Base-by-base conservation (phyloP, 2,113 vertebrate species). In the Phaethon lepturus region DNA sequence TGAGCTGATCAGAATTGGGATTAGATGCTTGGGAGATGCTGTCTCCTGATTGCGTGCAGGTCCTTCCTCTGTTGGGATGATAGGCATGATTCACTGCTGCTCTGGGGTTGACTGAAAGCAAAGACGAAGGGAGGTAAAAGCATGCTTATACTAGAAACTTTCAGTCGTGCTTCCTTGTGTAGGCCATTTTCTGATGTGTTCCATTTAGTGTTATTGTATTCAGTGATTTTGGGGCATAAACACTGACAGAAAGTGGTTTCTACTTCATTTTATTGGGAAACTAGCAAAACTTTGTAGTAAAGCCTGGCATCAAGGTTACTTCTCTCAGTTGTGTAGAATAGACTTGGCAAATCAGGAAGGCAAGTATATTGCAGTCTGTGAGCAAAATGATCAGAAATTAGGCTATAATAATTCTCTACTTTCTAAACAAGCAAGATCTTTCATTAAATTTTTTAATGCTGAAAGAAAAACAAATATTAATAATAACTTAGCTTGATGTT, bases 211-310 rank as follows among this genome's bases (percentile, higher is more conserved):
- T 24, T 10, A 42, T 26, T 72, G 18, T 23, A 22, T 31, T 3
- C 6, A 24, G 20, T 80, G 53, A 33, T 72, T 77, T 67, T 4
- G 9, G 22, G 12, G 15, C 50, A 49, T 24, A 53, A 62, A 9
- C 16, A 40, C 33, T 2, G 1, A 38, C 11, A 68, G 45, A 67
- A 86, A 44, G 20, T 0, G 0, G 6, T 83, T 38, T 83, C 23
- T 59, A 11, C 26, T 49, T 69, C 9, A 13, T 88, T 85, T 69
- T 71, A 19, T 5, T 71, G 31, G 45, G n/a, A 63, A 86, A 59
- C 28, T 63, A 63, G 35, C 19, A 69, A 33, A 53, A 29, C 10
- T 31, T 55, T 58, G 18, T 14, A 18, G 47, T 59, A 52, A 80
- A 74, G 28, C 25, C 22, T 55, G 56, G 15, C 44, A 90, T 24